Evolutionary conservation across 1,140 invertebrate species (phyloP).

Genomic region (Hyles vespertilio): DNA sequence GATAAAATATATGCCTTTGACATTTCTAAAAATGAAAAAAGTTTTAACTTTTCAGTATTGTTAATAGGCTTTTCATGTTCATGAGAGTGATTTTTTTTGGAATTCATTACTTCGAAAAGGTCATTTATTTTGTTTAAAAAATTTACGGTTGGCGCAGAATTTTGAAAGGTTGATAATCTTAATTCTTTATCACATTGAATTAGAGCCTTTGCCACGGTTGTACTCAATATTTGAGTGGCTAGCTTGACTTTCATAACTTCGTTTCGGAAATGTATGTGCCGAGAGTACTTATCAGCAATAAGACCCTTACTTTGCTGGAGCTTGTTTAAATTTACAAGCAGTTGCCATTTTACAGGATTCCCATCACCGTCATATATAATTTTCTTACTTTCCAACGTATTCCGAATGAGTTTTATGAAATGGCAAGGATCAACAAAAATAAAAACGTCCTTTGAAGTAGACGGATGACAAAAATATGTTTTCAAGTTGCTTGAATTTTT

Average conservation of each 20-base stretch:
- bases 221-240: conserved; percentile 10
- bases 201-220: conserved; percentile 12
- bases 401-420: conserved; percentile 23
- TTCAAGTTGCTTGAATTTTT: conserved; percentile 13
- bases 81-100: conserved; percentile 6
- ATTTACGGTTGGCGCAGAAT: conserved; percentile 11
- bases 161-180: conserved; percentile 12
- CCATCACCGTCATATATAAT: conserved; percentile 14
- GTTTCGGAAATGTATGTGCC: conserved; percentile 4
- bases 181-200: conserved; percentile 14
- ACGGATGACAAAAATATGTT: conserved; percentile 23
- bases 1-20: conserved; percentile 14
- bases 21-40: conserved; percentile 17
- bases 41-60: conserved; percentile 10
- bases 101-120: conserved; percentile 26
- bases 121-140: conserved; percentile 23
- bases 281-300: conserved; percentile 17
- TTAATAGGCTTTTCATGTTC: conserved; percentile 17
- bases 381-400: conserved; percentile 18
- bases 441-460: conserved; percentile 10
- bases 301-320: conserved; percentile 22
- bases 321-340: conserved; percentile 18
- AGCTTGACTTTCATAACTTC: conserved; percentile 10
- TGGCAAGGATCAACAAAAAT: conserved; percentile 23
- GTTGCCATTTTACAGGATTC: conserved; percentile 15